phyloP scores from a whole-genome alignment of 2,797 vertebrate genomes.

The Pantherophis alleghaniensis region DNA sequence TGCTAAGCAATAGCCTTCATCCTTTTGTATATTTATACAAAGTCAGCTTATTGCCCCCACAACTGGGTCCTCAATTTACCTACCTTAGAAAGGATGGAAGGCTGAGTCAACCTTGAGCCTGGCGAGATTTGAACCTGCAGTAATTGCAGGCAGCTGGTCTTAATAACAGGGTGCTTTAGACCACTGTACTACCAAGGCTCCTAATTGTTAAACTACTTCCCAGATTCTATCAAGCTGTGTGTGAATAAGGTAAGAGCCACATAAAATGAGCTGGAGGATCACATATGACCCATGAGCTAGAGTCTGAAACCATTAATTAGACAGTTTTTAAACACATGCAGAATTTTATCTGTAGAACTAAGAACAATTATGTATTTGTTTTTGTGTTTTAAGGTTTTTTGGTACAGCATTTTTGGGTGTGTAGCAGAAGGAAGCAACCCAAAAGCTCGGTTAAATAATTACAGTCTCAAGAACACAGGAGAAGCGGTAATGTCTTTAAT shows the following conservation, averaged over 20 bases:
- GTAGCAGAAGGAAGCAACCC: conserved; percentile 74
- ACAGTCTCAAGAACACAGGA: conserved; percentile 83
- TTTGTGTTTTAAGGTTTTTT: conserved; percentile 79
- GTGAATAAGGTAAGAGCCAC: background rate
- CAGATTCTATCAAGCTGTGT: background rate
- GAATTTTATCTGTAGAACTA: background rate
- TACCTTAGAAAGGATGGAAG: too few species aligned
- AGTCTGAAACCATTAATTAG: background rate
- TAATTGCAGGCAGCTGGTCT: too few species aligned
- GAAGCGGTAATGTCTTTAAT: conserved; percentile 76
- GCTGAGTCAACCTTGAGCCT: too few species aligned
- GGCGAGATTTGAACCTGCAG: too few species aligned
- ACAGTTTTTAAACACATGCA: background rate
- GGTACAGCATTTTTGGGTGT: conserved; percentile 87
- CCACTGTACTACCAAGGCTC: too few species aligned
- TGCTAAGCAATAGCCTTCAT: too few species aligned
- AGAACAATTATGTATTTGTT: background rate
- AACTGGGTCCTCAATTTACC: too few species aligned
- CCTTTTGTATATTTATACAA: too few species aligned
- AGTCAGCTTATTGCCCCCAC: too few species aligned
- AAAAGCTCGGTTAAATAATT: conserved; percentile 87
- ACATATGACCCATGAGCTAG: background rate
- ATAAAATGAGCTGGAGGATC: background rate
- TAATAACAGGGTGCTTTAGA: too few species aligned
- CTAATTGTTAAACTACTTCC: background rate